Base-by-base conservation (phyloP, 2,113 vertebrate species). In the Xenus cinereus region DNA sequence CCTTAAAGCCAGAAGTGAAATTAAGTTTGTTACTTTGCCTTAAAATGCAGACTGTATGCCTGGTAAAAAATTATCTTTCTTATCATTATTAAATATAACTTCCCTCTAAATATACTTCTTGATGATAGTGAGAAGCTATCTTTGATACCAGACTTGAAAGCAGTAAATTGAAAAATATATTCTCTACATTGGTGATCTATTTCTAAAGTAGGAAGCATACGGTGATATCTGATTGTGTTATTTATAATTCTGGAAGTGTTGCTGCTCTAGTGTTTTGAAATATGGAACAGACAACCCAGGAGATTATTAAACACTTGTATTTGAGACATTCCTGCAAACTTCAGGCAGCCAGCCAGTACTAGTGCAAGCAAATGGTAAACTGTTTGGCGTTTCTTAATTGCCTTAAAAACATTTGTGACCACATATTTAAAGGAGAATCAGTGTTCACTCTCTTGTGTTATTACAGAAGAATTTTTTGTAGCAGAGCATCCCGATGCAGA, bases 271-370 rank as follows among this genome's bases (percentile, higher is more conserved):
- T 94, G 46, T 94, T 95, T 95, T 95, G 90, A 93, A 97, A 92
- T 90, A 95, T 30, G 78, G 95, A 96, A 89, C 41, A 83, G 90
- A 89, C 39, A 93, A 90, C 73, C 39, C 84, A 60, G 63, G 64
- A 95, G 57, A 96, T 93, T 89, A 94, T 95, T 97, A 90, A 97
- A 95, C 67, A 93, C 76, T 96, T 82, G 37, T 57, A 76, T 87
- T 95, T 96, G 82, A 94, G 90, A 93, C 39, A 84, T 75, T 41
- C 37, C 56, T 93, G 26, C 86, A 67, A 94, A 95, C 30, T 97
- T 84, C 17, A 79, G 95, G 82, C 80, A 96, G 78, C 43, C 74
- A 91, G 86, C 62, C 91, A 93, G 88, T 95, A 93, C 62, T 72
- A 67, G 92, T 73, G 72, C 60, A 89, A 63, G 57, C 30, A 81